Evolutionary conservation across 2,797 vertebrate species (phyloP), one percentile per base, ranked within the genome.

Genomic region (Sebastes nivosus): DNA sequence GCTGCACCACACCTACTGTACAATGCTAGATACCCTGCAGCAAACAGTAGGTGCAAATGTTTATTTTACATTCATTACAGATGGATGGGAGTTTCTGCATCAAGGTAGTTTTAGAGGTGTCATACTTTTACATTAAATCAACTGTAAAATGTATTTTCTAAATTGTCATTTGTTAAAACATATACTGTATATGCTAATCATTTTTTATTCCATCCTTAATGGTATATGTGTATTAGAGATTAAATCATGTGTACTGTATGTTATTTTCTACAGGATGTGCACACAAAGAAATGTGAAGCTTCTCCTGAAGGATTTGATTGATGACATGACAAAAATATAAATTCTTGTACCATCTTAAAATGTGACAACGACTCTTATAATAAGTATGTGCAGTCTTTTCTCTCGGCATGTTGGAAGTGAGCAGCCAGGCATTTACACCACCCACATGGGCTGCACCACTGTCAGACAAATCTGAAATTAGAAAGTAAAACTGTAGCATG

Each of bases 401-500:
- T 67, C 32, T 77, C 30, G 46, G 81, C 67, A 57, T 69, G 80
- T 81, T 82, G 61, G 68, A 77, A 68, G 25, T 82, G 68, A 80
- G 72, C 87, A 86, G 69, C 84, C 75, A 89, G 87, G 75, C 86
- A 72, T 88, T 84, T 79, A 75, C 82, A 83, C 85, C 93, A 77
- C 92, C 90, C 90, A 94, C 87, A 65, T 77, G 83, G 86, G 84
- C 81, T 69, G 67, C 71, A 77, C 77, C 77, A 79, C 73, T 50
- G 89, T 92, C 87, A 87, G 72, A 88, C 82, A 80, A 79, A 83
- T 90, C 72, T 80, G 82, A 90, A 89, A 87, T 90, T 82, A 84
- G 80, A 83, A 67, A 75, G 74, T 38, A 73, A 52, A 87, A 75
- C 38, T 81, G 85, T 71, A 84, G 59, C 72, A 63, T 34, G 72